These are phyloP conservation scores for Bujurquina vittata DNA, from an alignment of 2,113 vertebrate genomes.

Conservation along the genomic window DNA sequence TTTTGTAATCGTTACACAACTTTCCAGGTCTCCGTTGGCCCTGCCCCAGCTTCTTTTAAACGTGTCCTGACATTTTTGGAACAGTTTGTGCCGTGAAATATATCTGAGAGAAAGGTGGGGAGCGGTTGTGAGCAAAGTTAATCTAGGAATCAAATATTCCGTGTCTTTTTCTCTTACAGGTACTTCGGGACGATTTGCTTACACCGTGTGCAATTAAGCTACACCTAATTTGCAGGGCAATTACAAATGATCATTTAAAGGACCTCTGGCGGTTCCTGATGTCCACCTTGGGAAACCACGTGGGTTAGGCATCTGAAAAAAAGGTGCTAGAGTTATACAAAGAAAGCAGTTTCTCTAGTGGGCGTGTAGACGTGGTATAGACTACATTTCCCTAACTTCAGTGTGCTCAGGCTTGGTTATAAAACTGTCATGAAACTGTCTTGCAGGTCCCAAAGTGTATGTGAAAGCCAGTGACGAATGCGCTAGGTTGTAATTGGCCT, in stretches of 20 bases:
- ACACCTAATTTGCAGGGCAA: neutral
- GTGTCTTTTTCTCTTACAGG: neutral
- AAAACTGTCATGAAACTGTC: conserved; percentile 32
- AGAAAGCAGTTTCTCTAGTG: conserved; percentile 28
- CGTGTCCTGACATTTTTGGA: neutral
- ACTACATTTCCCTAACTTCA: conserved; percentile 13
- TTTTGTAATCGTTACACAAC: neutral
- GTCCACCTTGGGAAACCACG: conserved; percentile 33
- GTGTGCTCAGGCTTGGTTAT: conserved; percentile 28
- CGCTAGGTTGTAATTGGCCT: conserved; percentile 44
- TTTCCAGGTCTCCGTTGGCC: neutral
- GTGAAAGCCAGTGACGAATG: conserved; percentile 45
- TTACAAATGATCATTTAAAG: neutral
- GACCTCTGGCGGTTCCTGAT: conserved; percentile 2
- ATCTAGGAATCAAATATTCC: neutral
- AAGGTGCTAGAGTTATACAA: conserved; percentile 1
- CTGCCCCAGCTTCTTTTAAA: neutral
- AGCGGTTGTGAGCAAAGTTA: neutral
- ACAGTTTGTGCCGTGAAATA: neutral
- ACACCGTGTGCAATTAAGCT: neutral
- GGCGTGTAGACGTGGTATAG: conserved; percentile 26
- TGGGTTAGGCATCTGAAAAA: conserved; percentile 8
- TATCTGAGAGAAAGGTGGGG: neutral
- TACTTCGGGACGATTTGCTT: conserved; percentile 1
- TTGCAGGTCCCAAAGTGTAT: conserved; percentile 12